Conservation (phyloP, 2,888 invertebrate genomes). For the Heteromyza rotundicornis region DNA sequence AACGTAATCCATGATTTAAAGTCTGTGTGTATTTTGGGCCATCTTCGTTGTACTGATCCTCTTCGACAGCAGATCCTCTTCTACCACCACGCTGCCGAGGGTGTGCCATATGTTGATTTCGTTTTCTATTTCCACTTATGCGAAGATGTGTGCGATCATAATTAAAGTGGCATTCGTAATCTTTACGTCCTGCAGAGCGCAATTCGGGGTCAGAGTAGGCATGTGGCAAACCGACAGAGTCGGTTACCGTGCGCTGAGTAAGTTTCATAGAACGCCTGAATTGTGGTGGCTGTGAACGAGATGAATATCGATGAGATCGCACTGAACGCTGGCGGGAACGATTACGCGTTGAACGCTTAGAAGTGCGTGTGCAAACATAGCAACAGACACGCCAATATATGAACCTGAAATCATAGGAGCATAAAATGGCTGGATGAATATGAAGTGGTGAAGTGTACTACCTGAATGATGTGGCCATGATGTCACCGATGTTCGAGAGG, state of each 20-base stretch:
- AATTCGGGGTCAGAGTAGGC: constrained; percentile 79
- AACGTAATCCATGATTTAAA: constrained; percentile 49
- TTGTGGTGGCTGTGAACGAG: constrained; percentile 63
- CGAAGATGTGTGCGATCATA: constrained; percentile 36
- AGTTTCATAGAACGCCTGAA: constrained; percentile 67
- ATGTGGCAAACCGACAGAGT: constrained; percentile 69
- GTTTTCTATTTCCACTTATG: constrained; percentile 32
- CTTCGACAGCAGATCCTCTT: constrained; percentile 37
- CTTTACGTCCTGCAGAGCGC: constrained; percentile 41
- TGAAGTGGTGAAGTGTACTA: constrained; percentile 39
- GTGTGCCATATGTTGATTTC: constrained; percentile 17
- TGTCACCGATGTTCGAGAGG: constrained; percentile 91
- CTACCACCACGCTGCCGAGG: constrained; percentile 30
- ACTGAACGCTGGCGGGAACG: constrained; percentile 47
- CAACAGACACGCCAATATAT: constrained; percentile 94
- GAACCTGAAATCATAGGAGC: constrained; percentile 66
- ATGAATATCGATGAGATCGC: constrained; percentile 42
- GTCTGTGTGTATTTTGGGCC: constrained; percentile 39
- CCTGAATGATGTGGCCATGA: constrained; percentile 92
- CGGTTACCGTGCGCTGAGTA: constrained; percentile 68
- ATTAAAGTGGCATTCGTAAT: constrained; percentile 50
- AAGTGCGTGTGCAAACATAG: constrained; percentile 84
- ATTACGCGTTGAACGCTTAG: constrained; percentile 64
- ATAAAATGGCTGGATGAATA: neutral
- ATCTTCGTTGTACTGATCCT: constrained; percentile 39